Conservation (phyloP, 2,888 invertebrate genomes). For the Drosophila atripex region DNA sequence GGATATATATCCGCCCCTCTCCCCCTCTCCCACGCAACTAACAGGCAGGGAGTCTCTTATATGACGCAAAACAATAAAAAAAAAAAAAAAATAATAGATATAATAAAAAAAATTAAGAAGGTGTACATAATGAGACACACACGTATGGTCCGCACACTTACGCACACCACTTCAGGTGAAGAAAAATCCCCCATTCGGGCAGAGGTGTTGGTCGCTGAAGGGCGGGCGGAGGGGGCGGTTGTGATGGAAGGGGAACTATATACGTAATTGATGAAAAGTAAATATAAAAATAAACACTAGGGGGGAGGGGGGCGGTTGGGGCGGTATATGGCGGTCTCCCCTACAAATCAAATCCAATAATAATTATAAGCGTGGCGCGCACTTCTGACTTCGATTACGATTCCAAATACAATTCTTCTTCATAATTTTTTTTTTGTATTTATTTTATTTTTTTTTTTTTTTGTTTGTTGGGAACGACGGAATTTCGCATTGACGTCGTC, state of each 20-base stretch:
- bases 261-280: slow-evolving; percentile 34
- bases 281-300: slow-evolving; percentile 26
- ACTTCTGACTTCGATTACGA: slow-evolving; percentile 31
- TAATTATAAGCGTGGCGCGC: slow-evolving; percentile 58
- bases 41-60: not conserved
- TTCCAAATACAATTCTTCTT: slow-evolving; percentile 4
- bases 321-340: slow-evolving; percentile 14
- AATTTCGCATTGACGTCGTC: slow-evolving; percentile 54
- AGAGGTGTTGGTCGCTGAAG: too few relatives aligned
- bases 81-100: too few relatives aligned
- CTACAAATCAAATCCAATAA: slow-evolving; percentile 63
- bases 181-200: slow-evolving; percentile 37
- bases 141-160: slow-evolving; percentile 6
- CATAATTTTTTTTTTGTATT: not conserved
- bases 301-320: not conserved
- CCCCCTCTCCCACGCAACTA: not conserved
- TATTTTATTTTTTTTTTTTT: not conserved
- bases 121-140: slow-evolving; percentile 36
- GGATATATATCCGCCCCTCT: not conserved
- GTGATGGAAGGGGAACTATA: not conserved
- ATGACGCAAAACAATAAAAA: slow-evolving; percentile 24
- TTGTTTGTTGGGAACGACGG: slow-evolving; percentile 21
- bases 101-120: slow-evolving; percentile 21
- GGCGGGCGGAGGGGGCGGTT: not conserved
- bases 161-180: slow-evolving; percentile 2